These are phyloP conservation scores for Muntiacus reevesi DNA, from an alignment of 2,113 vertebrate genomes.

Conservation along the genomic window DNA sequence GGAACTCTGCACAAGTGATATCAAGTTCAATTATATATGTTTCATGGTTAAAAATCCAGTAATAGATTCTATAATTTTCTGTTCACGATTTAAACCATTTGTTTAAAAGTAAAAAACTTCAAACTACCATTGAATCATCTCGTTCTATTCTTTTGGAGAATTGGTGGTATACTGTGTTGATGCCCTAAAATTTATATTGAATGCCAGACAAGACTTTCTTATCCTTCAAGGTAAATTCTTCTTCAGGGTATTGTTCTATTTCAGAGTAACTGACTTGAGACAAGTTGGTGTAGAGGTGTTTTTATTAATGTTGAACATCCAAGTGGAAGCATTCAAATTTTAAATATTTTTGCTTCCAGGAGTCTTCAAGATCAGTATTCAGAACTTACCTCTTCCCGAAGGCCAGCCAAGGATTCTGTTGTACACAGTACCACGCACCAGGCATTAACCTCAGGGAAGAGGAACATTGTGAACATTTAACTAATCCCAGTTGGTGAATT, in stretches of 20 bases:
- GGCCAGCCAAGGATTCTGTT: not conserved
- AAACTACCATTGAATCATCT: not conserved
- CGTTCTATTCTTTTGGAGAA: not conserved
- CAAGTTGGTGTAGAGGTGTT: not conserved
- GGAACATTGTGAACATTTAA: not conserved
- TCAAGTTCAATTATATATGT: not conserved
- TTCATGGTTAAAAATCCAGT: not conserved
- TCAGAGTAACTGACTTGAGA: not conserved
- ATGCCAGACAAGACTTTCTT: not conserved
- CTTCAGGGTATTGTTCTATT: not conserved
- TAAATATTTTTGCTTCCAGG: not conserved
- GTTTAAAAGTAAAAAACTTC: not conserved
- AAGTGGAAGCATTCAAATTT: not conserved
- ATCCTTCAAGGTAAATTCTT: not conserved
- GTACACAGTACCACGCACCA: not conserved
- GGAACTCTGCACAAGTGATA: not conserved
- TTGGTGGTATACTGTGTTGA: not conserved
- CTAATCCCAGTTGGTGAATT: not conserved
- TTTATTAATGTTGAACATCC: not conserved
- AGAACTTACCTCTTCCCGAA: not conserved
- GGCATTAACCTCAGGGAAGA: not conserved
- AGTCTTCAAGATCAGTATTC: not conserved
- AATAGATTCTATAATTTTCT: not conserved
- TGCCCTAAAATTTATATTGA: not conserved
- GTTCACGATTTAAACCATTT: not conserved